Evolutionary conservation across 2,113 vertebrate genomes (phyloP).

Genomic region (Phaethornis superciliosus): DNA sequence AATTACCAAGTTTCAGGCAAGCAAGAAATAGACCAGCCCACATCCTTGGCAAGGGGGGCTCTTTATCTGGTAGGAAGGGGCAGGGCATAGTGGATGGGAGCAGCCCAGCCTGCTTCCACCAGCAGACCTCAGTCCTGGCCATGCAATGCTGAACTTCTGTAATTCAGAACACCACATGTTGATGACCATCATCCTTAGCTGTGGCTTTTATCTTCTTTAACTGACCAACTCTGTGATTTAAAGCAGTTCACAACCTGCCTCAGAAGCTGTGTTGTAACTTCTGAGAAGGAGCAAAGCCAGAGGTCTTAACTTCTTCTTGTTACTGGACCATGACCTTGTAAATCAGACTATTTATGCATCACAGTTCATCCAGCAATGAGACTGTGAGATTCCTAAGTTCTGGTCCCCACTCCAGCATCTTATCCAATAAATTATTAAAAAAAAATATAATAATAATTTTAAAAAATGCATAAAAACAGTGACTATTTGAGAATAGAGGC

Average conservation of each 20-base stretch:
- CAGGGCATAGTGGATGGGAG: not conserved
- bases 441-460: no score
- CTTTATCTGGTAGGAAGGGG: not conserved
- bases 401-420: not conserved
- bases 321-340: not conserved
- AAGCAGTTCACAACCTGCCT: accelerated
- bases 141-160: not conserved
- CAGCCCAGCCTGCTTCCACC: not conserved
- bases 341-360: not conserved
- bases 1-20: not conserved
- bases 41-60: not conserved
- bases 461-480: not conserved
- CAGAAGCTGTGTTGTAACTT: not conserved
- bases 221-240: not conserved
- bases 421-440: not conserved
- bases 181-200: not conserved
- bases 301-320: not conserved
- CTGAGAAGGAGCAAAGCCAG: not conserved
- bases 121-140: not conserved
- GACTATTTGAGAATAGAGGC: not conserved
- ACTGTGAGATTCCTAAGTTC: not conserved
- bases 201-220: not conserved
- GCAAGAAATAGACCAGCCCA: accelerated
- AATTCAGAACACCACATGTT: not conserved
- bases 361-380: not conserved